phyloP scores from a whole-genome alignment of 37 sponge, comb jelly and placozoan genomes.

The Diacarnus erythraeanus region DNA sequence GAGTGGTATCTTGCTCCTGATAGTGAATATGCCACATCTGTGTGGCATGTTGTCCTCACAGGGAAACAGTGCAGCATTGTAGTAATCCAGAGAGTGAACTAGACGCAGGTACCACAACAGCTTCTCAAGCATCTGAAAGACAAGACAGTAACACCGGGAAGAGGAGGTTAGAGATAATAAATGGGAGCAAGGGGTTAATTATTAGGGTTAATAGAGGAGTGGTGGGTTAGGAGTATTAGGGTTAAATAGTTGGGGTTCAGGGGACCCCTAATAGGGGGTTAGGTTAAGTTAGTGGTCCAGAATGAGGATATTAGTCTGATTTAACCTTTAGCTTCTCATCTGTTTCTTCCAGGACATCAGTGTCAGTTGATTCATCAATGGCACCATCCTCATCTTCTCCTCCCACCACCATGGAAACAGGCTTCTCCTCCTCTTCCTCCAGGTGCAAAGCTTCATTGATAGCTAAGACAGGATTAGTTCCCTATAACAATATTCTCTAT shows the following conservation, averaged over 20 bases:
- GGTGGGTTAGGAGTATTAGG: no score
- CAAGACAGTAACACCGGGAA: neutral
- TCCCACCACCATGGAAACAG: slow-evolving; percentile 20
- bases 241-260: no score
- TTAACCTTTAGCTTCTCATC: slow-evolving; percentile 37
- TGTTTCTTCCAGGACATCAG: slow-evolving; percentile 20
- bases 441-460: slow-evolving; percentile 28
- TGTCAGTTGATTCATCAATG: slow-evolving; percentile 49
- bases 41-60: slow-evolving; percentile 92
- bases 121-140: slow-evolving; percentile 66
- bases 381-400: slow-evolving; percentile 69
- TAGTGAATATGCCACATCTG: slow-evolving; percentile 87
- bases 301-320: no score
- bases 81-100: slow-evolving; percentile 93
- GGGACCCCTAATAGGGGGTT: no score
- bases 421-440: slow-evolving; percentile 20
- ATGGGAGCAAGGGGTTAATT: no score
- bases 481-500: neutral
- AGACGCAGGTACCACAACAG: slow-evolving; percentile 87
- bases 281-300: no score
- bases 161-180: neutral
- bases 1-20: slow-evolving; percentile 2
- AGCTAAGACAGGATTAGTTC: slow-evolving; percentile 29
- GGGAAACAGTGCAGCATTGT: slow-evolving; percentile 63
- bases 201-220: neutral